Conservation (phyloP, 2,113 vertebrate genomes). For the Aptenodytes patagonicus region DNA sequence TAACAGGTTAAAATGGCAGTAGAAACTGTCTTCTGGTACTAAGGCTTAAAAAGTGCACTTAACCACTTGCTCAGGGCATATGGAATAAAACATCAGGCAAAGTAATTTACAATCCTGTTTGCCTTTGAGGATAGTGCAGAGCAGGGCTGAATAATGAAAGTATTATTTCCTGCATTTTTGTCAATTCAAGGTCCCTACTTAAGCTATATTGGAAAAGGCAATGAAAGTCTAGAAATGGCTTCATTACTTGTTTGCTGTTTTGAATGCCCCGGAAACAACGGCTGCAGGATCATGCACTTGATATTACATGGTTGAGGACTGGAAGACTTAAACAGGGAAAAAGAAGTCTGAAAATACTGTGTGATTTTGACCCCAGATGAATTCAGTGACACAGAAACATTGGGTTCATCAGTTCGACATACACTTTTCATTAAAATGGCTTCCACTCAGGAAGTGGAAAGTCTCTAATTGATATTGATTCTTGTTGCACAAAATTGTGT, state of each 20-base stretch:
- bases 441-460: not conserved
- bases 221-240: slow-evolving; percentile 12
- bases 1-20: slow-evolving; percentile 69
- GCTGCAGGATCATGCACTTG: not conserved
- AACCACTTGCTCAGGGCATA: slow-evolving; percentile 63
- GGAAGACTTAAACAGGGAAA: not conserved
- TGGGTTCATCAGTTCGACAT: slow-evolving; percentile 24
- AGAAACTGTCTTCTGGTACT: slow-evolving; percentile 42
- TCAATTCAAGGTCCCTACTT: slow-evolving; percentile 54
- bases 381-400: slow-evolving; percentile 28
- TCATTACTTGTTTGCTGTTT: slow-evolving; percentile 25
- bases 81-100: slow-evolving; percentile 62
- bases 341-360: slow-evolving; percentile 32
- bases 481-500: not conserved
- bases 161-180: slow-evolving; percentile 56
- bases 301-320: not conserved
- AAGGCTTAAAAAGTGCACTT: slow-evolving; percentile 71
- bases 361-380: slow-evolving; percentile 18
- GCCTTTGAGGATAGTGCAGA: slow-evolving; percentile 66
- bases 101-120: slow-evolving; percentile 63
- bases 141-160: slow-evolving; percentile 59
- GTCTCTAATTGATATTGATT: slow-evolving; percentile 19
- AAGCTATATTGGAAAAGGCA: slow-evolving; percentile 39
- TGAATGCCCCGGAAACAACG: slow-evolving; percentile 9
- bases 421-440: slow-evolving; percentile 40